Evolutionary conservation across 2,113 vertebrate species (phyloP).

Genomic region (Albula glossodonta): DNA sequence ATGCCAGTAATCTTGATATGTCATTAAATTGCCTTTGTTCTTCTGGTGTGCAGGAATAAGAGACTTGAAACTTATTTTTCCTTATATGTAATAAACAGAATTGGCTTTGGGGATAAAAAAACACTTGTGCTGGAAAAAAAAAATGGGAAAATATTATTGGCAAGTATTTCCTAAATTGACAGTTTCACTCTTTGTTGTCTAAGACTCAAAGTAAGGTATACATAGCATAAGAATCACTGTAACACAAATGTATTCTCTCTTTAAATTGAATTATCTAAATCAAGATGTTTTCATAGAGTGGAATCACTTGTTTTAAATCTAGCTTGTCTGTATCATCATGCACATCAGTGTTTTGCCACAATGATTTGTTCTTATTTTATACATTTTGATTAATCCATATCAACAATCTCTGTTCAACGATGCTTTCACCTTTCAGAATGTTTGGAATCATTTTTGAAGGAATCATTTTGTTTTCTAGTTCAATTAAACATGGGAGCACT

Average conservation of each 20-base stretch:
- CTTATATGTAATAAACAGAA: not conserved
- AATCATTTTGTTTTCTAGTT: no score
- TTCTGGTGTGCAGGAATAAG: no score
- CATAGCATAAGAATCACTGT: no score
- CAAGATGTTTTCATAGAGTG: not conserved
- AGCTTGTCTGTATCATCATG: not conserved
- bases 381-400: not conserved
- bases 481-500: no score
- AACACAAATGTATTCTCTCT: no score
- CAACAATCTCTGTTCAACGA: not conserved
- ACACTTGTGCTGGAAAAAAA: not conserved
- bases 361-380: not conserved
- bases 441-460: no score
- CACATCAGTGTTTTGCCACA: not conserved
- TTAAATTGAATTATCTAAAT: not conserved
- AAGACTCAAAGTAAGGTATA: no score
- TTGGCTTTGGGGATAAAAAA: not conserved
- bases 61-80: not conserved
- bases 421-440: not conserved
- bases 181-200: no score
- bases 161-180: no score
- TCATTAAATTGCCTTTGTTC: constrained; percentile 11
- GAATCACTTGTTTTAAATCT: not conserved
- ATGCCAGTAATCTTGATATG: not conserved
- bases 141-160: no score